Evolutionary conservation across 2,113 vertebrate species (phyloP), one percentile per base, ranked within the genome.

Genomic region (Ameiurus melas): DNA sequence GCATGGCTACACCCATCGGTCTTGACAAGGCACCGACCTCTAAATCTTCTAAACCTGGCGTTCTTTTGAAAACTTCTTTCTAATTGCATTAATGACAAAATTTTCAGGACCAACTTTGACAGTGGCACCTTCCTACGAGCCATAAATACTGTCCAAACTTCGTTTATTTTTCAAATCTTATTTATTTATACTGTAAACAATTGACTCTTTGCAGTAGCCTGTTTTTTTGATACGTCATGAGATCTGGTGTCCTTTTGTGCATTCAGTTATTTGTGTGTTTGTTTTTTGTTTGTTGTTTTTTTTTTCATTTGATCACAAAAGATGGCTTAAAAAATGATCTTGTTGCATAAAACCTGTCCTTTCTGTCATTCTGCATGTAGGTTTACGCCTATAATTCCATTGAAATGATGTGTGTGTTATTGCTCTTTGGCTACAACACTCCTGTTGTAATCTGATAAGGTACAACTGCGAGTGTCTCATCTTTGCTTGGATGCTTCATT

Each of bases 181-280:
- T 94, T 93, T 93, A 93, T 94, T 93, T 88, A 86, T 90, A 87
- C 88, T 93, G 89, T 90, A 85, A 83, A 91, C 33, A 87, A 73
- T 27, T 85, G 85, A 88, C 83, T 90, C 85, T 90, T 43, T 86
- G 90, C 92, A 80, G 86, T 88, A 85, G 60, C 57, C 83, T 90
- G 47, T 83, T 88, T 75, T 75, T 86, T 60, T 79, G 68, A 85
- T 51, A 89, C 73, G 4, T 84, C 19, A 79, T 66, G 88, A 89
- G 73, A 85, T 89, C 86, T 60, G 79, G 83, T 84, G 53, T 87
- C 43, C 66, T 89, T 89, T 85, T 87, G 83, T 92, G 73, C 68
- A 84, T 47, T 84, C 9, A 75, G 3, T 83, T 80, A 55, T 79
- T 30, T 79, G 47, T 55, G 47, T 87, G 60, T 1, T 77, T 66